Conservation (phyloP, 1,140 invertebrate species). For the Dendrolimus punctatus region DNA sequence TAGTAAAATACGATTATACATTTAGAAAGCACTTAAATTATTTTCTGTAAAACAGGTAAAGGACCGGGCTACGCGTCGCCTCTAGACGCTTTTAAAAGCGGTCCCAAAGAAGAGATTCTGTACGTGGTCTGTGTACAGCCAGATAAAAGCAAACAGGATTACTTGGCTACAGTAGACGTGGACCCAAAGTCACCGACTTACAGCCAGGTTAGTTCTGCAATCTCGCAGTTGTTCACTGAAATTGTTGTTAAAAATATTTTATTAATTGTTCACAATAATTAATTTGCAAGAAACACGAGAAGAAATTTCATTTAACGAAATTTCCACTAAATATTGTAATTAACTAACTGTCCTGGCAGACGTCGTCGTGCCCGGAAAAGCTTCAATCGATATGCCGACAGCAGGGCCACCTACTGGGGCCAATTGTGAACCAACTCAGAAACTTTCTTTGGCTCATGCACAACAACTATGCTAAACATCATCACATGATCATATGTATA, state of each 20-base stretch:
- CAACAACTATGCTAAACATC: too few species aligned
- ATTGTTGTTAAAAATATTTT: neutral
- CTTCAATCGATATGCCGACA: too few species aligned
- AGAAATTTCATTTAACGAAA: too few species aligned
- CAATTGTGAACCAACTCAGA: too few species aligned
- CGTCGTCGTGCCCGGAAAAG: too few species aligned
- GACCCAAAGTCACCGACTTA: conserved; percentile 91
- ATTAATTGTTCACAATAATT: neutral
- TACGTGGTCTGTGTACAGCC: conserved; percentile 92
- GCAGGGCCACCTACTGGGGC: too few species aligned
- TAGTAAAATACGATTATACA: too few species aligned
- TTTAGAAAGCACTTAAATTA: neutral
- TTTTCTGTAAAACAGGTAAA: conserved; percentile 38
- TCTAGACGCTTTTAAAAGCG: conserved; percentile 84
- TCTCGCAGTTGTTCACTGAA: neutral
- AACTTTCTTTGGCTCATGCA: too few species aligned
- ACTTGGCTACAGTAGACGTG: conserved; percentile 92
- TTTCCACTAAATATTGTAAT: too few species aligned
- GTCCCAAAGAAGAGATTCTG: conserved; percentile 86
- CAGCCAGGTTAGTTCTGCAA: conserved; percentile 77
- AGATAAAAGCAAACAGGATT: conserved; percentile 83
- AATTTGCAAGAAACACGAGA: too few species aligned
- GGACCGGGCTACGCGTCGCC: conserved; percentile 85
- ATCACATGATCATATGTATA: too few species aligned
- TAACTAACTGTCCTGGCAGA: too few species aligned